phyloP scores from a whole-genome alignment of 2,888 invertebrate species.

The Drosophila sordidula region DNA sequence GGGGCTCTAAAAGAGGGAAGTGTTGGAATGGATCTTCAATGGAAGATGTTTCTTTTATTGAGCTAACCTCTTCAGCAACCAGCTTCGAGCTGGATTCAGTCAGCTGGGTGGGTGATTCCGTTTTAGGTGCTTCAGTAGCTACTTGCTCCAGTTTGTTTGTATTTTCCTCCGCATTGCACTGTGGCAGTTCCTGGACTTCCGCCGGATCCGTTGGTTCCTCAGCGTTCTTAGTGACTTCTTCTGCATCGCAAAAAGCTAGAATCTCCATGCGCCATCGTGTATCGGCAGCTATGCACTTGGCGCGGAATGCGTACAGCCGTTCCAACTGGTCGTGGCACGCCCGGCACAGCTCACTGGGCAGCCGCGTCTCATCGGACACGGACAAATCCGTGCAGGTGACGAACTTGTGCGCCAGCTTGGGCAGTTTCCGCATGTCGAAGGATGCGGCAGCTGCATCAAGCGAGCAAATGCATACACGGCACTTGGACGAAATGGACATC shows the following conservation, averaged over 20 bases:
- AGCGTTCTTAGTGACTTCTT: neutral
- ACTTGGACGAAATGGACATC: constrained; percentile 35
- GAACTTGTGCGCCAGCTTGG: constrained; percentile 69
- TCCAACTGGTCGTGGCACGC: constrained; percentile 50
- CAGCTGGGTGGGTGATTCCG: neutral
- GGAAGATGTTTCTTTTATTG: neutral
- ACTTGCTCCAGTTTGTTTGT: neutral
- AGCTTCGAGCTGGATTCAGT: neutral
- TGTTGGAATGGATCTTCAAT: neutral
- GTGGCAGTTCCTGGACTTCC: neutral
- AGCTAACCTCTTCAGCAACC: constrained; percentile 9
- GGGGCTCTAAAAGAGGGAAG: neutral
- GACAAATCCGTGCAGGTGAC: constrained; percentile 62
- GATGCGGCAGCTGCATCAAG: constrained; percentile 9
- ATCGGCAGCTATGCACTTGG: constrained; percentile 55
- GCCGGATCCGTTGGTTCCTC: neutral
- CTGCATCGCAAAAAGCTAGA: constrained; percentile 31
- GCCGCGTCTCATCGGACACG: constrained; percentile 32
- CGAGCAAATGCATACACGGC: constrained; percentile 57
- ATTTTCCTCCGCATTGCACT: neutral
- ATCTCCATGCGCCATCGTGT: constrained; percentile 58
- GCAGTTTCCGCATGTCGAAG: constrained; percentile 57
- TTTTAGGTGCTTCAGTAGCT: neutral
- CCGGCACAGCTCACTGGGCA: constrained; percentile 59
- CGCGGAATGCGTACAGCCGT: constrained; percentile 50